Conservation (phyloP, 2,113 vertebrate genomes). For the Heteronetta atricapilla region DNA sequence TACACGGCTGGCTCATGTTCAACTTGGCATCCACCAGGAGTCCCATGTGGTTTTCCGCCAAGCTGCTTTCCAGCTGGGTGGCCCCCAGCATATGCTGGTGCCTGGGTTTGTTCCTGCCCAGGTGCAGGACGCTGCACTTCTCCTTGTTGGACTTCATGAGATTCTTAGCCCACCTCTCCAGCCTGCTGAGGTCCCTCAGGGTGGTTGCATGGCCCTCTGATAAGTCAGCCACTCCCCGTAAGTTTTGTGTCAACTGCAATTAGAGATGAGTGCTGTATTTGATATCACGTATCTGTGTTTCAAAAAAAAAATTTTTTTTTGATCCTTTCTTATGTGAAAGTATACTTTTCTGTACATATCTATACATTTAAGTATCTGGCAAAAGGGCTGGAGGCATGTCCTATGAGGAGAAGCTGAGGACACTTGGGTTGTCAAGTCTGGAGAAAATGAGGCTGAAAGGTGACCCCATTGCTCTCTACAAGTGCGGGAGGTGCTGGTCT, state of each 20-base stretch:
- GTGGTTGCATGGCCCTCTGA: background rate
- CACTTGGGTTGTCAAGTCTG: background rate
- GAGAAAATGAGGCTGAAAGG: background rate
- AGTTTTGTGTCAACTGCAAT: background rate
- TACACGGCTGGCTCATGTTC: background rate
- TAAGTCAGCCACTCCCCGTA: background rate
- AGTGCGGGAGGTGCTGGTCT: background rate
- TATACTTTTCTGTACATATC: too few species aligned
- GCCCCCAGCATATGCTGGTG: background rate
- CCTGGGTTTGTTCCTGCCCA: background rate
- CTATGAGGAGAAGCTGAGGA: background rate
- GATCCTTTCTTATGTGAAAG: background rate
- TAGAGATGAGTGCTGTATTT: background rate
- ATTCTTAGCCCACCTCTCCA: background rate
- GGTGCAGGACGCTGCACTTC: background rate
- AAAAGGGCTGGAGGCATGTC: background rate
- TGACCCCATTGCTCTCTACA: background rate
- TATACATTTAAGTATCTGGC: too few species aligned
- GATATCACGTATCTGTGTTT: background rate
- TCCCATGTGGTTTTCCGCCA: background rate
- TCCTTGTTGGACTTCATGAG: background rate
- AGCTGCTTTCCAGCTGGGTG: background rate
- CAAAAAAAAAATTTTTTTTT: background rate
- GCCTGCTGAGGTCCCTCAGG: background rate
- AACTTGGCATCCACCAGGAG: background rate